A percentile compares a stretch with the other conserved stretches of the same genome.
phyloP scores from a whole-genome alignment of 2,888 invertebrate genomes.

The Altica lythri region DNA sequence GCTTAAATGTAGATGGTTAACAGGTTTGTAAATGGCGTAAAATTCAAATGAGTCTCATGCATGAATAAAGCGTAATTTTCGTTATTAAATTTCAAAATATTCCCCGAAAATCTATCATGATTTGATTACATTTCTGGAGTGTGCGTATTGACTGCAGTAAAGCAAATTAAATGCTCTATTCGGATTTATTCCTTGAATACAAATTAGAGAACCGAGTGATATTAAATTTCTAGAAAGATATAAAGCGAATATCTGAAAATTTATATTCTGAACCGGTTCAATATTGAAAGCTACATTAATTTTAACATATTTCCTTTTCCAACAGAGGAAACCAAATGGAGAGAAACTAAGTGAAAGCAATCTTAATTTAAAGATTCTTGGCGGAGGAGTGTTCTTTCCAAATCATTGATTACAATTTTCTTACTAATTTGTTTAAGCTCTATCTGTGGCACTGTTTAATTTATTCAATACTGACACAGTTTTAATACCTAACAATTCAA shows the following conservation, averaged over 20 bases:
- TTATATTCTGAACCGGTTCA: slow-evolving; percentile 47
- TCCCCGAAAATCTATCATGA: slow-evolving; percentile 24
- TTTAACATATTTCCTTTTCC: slow-evolving; percentile 55
- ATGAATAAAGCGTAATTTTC: slow-evolving; percentile 21
- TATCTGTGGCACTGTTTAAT: slow-evolving; percentile 38
- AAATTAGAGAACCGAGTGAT: slow-evolving; percentile 41
- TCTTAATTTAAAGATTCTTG: slow-evolving; percentile 51
- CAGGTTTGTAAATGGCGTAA: slow-evolving; percentile 8
- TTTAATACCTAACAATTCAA: no score
- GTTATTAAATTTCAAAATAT: slow-evolving; percentile 26
- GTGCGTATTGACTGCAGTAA: slow-evolving; percentile 36
- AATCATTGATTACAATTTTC: slow-evolving; percentile 57
- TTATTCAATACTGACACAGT: slow-evolving; percentile 34
- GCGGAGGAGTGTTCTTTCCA: slow-evolving; percentile 46
- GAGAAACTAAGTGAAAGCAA: slow-evolving; percentile 47
- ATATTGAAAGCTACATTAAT: slow-evolving; percentile 56
- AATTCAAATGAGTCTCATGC: slow-evolving; percentile 21
- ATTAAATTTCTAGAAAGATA: slow-evolving; percentile 46
- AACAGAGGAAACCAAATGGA: slow-evolving; percentile 48
- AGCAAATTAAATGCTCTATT: slow-evolving; percentile 46
- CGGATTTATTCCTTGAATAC: slow-evolving; percentile 44
- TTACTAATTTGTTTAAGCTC: slow-evolving; percentile 53
- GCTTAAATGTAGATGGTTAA: neutral
- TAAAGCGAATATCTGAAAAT: slow-evolving; percentile 47
- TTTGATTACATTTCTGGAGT: slow-evolving; percentile 26